Percentiles rank a stretch among this genome's conserved stretches.
Evolutionary conservation across 2,113 vertebrate species (phyloP).

Genomic region (Promerops cafer): DNA sequence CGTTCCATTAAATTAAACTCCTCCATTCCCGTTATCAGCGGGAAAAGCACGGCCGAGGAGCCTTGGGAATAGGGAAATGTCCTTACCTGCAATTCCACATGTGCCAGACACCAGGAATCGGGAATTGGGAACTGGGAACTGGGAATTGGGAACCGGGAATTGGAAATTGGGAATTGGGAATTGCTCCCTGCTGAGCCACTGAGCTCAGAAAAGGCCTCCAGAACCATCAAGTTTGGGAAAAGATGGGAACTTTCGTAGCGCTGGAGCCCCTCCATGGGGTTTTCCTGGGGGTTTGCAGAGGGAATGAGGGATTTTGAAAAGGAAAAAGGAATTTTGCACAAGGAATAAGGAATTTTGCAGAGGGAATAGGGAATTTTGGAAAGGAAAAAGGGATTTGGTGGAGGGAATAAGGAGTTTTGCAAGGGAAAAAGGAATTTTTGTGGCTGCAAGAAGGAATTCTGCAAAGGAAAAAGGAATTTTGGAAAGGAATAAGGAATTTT

Average conservation of each 20-base stretch:
- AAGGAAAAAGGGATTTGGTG: no score
- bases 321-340: no score
- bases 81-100: not conserved
- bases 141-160: not conserved
- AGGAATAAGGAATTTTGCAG: not conserved
- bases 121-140: not conserved
- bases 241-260: rapidly evolving
- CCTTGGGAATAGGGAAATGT: not conserved
- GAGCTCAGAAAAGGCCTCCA: not conserved
- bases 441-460: no score
- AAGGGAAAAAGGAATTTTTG: not conserved
- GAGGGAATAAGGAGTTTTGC: not conserved
- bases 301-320: not conserved
- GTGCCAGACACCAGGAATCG: rapidly evolving
- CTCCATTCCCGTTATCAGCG: not conserved
- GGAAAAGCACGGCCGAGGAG: not conserved
- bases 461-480: not conserved
- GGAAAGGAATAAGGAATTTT: not conserved
- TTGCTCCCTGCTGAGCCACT: not conserved
- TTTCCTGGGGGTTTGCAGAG: not conserved
- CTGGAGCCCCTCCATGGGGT: rapidly evolving
- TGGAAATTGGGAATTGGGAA: not conserved
- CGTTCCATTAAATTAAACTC: not conserved
- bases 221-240: not conserved
- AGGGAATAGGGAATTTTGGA: not conserved